Evolutionary conservation across 2,888 invertebrate species (phyloP), one percentile per base, ranked within the genome.

Genomic region (Lepidonotus clava): DNA sequence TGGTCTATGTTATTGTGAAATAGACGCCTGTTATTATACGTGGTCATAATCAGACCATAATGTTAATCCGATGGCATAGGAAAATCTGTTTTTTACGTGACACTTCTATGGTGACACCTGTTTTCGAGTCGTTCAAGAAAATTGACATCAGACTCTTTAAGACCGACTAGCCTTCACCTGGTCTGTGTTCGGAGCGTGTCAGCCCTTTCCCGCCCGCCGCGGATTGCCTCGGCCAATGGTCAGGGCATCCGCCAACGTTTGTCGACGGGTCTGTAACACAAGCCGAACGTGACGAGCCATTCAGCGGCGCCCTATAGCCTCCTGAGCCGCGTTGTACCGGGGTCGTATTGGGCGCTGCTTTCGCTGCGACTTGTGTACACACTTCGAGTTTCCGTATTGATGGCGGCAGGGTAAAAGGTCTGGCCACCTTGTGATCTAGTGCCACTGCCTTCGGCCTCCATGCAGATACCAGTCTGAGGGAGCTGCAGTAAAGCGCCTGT

Each of bases 341-440:
- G 34, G 46, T 46, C 18, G 8, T 8, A 46, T 46, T 8, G 6
- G 1, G 71, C 34, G 71, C 71, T 32, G 5, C 66, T 66, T 24
- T 66, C 28, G 28, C 66, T 2, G 14, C 66, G n/a, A 71, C 71
- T 1, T 34, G 36, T 34, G 71, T 38, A 71, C 71, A 71, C 71
- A 71, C 71, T 34, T 36, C 36, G 36, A n/a, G 38, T 71, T 71
- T 71, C 71, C 71, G 71, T 71, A 71, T 71, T 71, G 71, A 71
- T 38, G 71, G 71, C 4, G 18, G 71, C 24, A 24, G 34, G 71
- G 38, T 36, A 71, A 71, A 71, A 38, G 71, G 71, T 36, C 71
- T 34, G 36, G 1, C 18, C 71, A 6, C 71, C 36, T 38, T 71
- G 5, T 71, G 71, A 71, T 71, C 36, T 71, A 46, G 38, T 34